A percentile compares a stretch with the other conserved stretches of the same genome.
phyloP scores from a whole-genome alignment of 1,140 invertebrate genomes.

The Propsilocerus akamusi region DNA sequence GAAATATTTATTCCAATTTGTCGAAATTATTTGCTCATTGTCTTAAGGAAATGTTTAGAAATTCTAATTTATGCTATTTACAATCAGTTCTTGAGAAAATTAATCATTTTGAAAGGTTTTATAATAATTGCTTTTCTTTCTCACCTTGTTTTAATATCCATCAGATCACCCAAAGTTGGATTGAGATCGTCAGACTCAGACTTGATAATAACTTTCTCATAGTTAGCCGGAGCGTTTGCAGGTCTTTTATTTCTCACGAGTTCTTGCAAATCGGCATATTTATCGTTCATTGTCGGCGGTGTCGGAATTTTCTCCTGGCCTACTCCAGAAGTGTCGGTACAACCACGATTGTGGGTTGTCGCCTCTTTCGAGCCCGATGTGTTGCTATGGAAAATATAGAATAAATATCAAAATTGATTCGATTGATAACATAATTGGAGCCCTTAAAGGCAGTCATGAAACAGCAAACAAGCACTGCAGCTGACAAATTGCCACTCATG shows the following conservation, averaged over 20 bases:
- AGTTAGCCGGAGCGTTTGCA: conserved; percentile 15
- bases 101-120: too few species aligned
- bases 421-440: not conserved
- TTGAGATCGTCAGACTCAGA: conserved; percentile 31
- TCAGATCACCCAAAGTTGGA: conserved; percentile 43
- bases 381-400: conserved; percentile 12
- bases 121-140: conserved; percentile 12
- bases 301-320: conserved; percentile 5
- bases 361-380: conserved; percentile 23
- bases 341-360: conserved; percentile 15
- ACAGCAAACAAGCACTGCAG: too few species aligned
- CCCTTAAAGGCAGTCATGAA: too few species aligned
- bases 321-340: not conserved
- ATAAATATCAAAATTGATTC: not conserved
- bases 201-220: conserved; percentile 32
- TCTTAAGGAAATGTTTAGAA: too few species aligned
- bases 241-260: conserved; percentile 21
- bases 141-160: conserved; percentile 37
- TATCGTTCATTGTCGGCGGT: conserved; percentile 25
- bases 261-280: conserved; percentile 33
- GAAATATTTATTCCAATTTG: not conserved
- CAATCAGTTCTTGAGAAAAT: too few species aligned
- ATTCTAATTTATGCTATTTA: too few species aligned
- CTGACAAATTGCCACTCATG: too few species aligned
- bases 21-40: too few species aligned